phyloP scores from a whole-genome alignment of 2,888 invertebrate species.

The Cepaea hortensis region DNA sequence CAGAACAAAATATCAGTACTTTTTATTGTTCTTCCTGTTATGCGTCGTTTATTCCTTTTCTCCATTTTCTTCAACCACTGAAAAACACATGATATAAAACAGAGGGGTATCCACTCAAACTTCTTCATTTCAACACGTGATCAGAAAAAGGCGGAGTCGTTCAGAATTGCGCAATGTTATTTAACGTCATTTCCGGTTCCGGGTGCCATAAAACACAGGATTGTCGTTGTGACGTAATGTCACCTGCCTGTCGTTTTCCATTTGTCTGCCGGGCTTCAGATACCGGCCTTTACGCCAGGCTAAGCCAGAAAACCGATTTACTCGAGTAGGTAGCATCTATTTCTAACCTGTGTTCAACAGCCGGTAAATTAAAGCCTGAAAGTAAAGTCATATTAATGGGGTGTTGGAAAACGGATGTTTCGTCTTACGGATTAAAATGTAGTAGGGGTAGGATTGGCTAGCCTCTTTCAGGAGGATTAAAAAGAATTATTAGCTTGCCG shows the following conservation, averaged over 20 bases:
- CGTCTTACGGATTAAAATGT: too few relatives aligned
- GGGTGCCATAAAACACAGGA: neutral
- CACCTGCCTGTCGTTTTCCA: neutral
- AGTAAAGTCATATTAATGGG: neutral
- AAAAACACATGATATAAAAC: neutral
- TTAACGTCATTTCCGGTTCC: conserved; percentile 11
- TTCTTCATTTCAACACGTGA: conserved; percentile 13
- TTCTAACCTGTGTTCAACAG: neutral
- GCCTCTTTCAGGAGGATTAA: too few relatives aligned
- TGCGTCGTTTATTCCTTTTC: neutral
- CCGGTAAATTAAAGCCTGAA: neutral
- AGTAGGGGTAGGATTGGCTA: too few relatives aligned
- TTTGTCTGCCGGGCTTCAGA: neutral
- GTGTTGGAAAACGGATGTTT: too few relatives aligned
- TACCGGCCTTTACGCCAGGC: neutral
- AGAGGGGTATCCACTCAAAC: neutral
- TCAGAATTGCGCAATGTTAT: neutral
- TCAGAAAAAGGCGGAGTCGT: conserved; percentile 3
- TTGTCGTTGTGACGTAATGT: conserved; percentile 2
- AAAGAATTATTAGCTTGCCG: too few relatives aligned
- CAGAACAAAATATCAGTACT: too few relatives aligned
- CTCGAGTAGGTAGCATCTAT: neutral
- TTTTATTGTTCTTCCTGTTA: too few relatives aligned
- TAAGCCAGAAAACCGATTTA: neutral
- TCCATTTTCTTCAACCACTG: neutral